Evolutionary conservation across 2,888 invertebrate species (phyloP).

Genomic region (Tinea trinotella): DNA sequence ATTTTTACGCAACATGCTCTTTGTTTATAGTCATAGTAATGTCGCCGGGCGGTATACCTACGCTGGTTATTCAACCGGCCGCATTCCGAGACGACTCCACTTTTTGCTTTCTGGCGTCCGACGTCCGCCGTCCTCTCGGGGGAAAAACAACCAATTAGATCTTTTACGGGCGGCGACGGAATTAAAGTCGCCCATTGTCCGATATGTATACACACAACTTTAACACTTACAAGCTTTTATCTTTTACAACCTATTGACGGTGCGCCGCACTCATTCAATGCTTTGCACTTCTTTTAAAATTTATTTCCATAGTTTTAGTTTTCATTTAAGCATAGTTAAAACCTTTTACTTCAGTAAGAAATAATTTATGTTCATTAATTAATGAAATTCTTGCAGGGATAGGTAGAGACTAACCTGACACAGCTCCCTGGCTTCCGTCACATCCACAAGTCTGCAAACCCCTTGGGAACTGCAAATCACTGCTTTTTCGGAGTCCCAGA

Average conservation of each 20-base stretch:
- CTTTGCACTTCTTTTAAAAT: no score
- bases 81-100: slow-evolving; percentile 65
- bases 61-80: slow-evolving; percentile 69
- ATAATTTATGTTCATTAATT: no score
- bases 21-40: slow-evolving; percentile 50
- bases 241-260: background rate
- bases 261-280: background rate
- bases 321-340: no score
- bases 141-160: slow-evolving; percentile 58
- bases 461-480: no score
- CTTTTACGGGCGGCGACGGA: slow-evolving; percentile 54
- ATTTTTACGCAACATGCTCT: slow-evolving; percentile 67
- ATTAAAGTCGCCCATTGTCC: slow-evolving; percentile 40
- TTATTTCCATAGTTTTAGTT: no score
- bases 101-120: slow-evolving; percentile 54
- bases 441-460: no score
- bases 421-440: no score
- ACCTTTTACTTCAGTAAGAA: no score
- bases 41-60: slow-evolving; percentile 28
- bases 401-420: no score
- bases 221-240: background rate
- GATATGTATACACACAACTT: background rate
- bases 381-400: no score
- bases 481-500: no score
- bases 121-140: slow-evolving; percentile 29